These are phyloP conservation scores for Gryon sp. DNA, from an alignment of 1,140 invertebrate genomes.

Conservation along the genomic window DNA sequence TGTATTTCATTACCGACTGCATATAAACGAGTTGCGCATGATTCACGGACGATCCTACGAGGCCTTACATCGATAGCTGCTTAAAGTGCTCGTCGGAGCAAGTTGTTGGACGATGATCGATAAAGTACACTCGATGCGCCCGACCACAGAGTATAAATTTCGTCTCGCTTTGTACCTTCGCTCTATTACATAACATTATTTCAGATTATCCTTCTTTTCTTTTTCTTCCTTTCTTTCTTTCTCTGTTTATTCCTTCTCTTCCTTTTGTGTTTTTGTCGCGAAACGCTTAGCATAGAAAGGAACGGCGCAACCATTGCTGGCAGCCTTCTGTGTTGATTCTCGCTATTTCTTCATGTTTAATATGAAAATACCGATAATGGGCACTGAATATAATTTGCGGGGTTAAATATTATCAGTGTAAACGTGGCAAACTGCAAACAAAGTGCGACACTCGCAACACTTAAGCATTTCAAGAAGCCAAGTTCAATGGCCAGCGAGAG, in stretches of 20 bases:
- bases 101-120: constrained; percentile 47
- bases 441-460: constrained; percentile 14
- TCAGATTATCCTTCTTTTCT: constrained; percentile 22
- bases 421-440: constrained; percentile 19
- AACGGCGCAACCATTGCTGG: neutral
- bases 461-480: constrained; percentile 19
- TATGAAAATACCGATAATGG: constrained; percentile 50
- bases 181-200: constrained; percentile 47
- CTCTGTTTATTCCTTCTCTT: too few relatives aligned
- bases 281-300: constrained; percentile 29
- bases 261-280: constrained; percentile 13
- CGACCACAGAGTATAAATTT: constrained; percentile 51
- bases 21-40: constrained; percentile 51
- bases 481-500: constrained; percentile 26
- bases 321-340: constrained; percentile 5
- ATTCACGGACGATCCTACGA: constrained; percentile 52
- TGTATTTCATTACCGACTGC: constrained; percentile 56
- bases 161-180: constrained; percentile 39
- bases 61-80: constrained; percentile 51
- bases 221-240: too few relatives aligned
- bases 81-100: constrained; percentile 44
- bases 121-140: constrained; percentile 47
- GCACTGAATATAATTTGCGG: constrained; percentile 27
- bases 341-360: constrained; percentile 27
- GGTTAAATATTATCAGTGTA: constrained; percentile 44